These are phyloP conservation scores for Laticauda colubrina DNA, from an alignment of 2,113 vertebrate species.

Conservation along the genomic window DNA sequence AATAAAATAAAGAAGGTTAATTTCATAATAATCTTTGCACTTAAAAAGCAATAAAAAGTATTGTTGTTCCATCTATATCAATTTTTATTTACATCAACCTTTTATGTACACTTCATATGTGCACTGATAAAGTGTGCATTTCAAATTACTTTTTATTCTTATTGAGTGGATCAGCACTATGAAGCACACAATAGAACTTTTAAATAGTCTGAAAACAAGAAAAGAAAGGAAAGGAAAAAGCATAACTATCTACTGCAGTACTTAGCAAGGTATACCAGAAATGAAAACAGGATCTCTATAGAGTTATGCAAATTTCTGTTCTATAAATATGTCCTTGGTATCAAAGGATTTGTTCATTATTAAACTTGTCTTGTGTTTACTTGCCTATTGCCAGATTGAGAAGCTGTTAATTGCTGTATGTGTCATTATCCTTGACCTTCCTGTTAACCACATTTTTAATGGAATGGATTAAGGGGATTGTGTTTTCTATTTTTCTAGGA, in stretches of 20 bases:
- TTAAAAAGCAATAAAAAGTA: slow-evolving; percentile 18
- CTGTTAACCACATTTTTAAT: slow-evolving; percentile 57
- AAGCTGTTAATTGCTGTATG: slow-evolving; percentile 55
- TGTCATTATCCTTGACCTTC: slow-evolving; percentile 62
- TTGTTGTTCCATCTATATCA: slow-evolving; percentile 15
- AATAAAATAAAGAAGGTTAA: not conserved
- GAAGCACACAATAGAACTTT: slow-evolving; percentile 23
- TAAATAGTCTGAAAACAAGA: slow-evolving; percentile 28
- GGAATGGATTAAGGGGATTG: slow-evolving; percentile 49
- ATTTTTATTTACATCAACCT: slow-evolving; percentile 37
- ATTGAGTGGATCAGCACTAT: slow-evolving; percentile 10
- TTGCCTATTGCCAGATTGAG: slow-evolving; percentile 46
- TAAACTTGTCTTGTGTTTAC: slow-evolving; percentile 53
- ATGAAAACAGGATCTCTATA: slow-evolving; percentile 40
- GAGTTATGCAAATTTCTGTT: slow-evolving; percentile 49
- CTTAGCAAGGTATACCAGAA: slow-evolving; percentile 34
- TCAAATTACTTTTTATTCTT: slow-evolving; percentile 45
- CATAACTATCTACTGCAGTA: slow-evolving; percentile 41
- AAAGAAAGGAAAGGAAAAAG: slow-evolving; percentile 24
- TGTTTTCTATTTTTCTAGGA: slow-evolving; percentile 62
- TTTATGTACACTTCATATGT: slow-evolving; percentile 39
- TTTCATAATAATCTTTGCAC: not conserved
- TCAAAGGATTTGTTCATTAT: slow-evolving; percentile 61
- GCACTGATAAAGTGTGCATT: slow-evolving; percentile 38
- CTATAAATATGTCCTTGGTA: slow-evolving; percentile 49